Evolutionary conservation across 2,797 vertebrate species (phyloP).

Genomic region (Monodelphis domestica): DNA sequence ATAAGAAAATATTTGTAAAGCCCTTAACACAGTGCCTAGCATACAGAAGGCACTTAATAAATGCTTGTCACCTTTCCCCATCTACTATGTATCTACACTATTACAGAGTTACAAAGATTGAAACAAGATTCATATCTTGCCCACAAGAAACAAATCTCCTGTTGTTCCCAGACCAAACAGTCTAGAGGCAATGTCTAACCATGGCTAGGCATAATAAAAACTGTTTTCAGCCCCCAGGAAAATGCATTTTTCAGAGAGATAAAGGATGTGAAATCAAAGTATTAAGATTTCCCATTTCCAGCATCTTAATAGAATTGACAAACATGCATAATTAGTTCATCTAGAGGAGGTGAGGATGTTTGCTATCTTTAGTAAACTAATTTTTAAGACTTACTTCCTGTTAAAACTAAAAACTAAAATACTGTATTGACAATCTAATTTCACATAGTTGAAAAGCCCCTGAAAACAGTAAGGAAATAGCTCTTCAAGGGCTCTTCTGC

Average conservation of each 20-base stretch:
- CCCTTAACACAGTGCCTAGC: neutral
- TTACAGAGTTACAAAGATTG: neutral
- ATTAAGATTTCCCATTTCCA: neutral
- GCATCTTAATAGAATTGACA: neutral
- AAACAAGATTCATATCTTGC: neutral
- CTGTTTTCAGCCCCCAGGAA: neutral
- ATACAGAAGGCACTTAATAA: neutral
- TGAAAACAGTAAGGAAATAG: neutral
- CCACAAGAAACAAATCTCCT: neutral
- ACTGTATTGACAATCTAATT: neutral
- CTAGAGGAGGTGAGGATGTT: neutral
- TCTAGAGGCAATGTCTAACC: neutral
- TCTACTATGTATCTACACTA: neutral
- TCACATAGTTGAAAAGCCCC: neutral
- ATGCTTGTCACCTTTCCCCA: neutral
- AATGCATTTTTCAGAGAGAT: neutral
- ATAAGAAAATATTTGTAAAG: neutral
- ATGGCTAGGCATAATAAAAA: neutral
- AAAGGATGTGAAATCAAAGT: neutral
- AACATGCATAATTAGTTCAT: neutral
- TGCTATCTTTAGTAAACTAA: neutral
- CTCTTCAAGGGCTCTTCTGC: neutral
- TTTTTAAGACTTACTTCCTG: neutral
- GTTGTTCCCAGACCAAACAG: neutral
- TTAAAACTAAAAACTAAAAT: neutral